These are phyloP conservation scores for Origma solitaria DNA, from an alignment of 2,113 vertebrate genomes.

Conservation along the genomic window DNA sequence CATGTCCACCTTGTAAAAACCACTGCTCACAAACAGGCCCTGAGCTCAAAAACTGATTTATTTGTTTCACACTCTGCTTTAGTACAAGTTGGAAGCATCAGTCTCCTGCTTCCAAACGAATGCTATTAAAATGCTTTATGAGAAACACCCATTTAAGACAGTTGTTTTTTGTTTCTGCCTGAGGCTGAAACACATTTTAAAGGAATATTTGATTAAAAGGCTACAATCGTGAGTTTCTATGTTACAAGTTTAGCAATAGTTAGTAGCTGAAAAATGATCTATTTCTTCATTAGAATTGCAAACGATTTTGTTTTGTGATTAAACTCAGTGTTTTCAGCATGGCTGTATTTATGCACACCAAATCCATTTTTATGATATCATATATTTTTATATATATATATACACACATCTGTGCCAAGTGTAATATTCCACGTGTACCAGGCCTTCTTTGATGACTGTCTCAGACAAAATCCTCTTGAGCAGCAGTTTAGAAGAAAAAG, in stretches of 20 bases:
- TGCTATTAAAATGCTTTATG: background rate
- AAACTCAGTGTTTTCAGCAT: background rate
- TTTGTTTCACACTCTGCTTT: background rate
- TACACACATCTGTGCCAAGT: background rate
- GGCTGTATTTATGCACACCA: background rate
- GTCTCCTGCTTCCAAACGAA: background rate
- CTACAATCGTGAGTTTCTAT: background rate
- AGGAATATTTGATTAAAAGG: background rate
- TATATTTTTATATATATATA: no score
- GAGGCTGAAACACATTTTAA: background rate
- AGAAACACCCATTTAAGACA: background rate
- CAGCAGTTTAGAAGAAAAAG: background rate
- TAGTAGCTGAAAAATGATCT: background rate
- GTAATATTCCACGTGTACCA: background rate
- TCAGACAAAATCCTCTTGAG: background rate
- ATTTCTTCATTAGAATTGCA: background rate
- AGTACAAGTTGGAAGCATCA: background rate
- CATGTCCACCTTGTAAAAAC: background rate
- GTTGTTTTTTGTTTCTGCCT: background rate
- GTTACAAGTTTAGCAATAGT: background rate
- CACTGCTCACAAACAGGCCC: rapidly evolving
- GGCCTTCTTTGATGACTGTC: background rate
- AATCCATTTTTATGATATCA: background rate
- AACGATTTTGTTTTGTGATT: background rate
- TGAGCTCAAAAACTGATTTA: background rate